phyloP scores from a whole-genome alignment of 2,113 vertebrate species.

The Poicephalus gulielmi region DNA sequence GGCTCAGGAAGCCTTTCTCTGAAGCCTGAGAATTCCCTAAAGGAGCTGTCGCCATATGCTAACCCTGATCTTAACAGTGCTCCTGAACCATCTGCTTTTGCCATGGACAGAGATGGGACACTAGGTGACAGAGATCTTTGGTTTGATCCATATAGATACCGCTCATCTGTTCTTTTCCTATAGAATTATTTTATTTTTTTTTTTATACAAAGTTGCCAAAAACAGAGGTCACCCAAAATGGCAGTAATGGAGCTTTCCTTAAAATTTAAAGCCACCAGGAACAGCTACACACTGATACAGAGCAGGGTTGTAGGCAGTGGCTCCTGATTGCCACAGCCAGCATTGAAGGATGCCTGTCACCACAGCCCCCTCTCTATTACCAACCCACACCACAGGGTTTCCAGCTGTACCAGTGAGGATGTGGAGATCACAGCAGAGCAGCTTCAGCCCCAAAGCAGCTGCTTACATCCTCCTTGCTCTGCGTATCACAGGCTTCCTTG shows the following conservation, averaged over 20 bases:
- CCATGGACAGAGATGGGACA: not conserved
- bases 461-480: rapidly evolving
- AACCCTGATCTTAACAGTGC: rapidly evolving
- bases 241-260: not conserved
- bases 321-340: not conserved
- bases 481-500: not conserved
- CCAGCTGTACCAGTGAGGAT: rapidly evolving
- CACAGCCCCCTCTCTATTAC: rapidly evolving
- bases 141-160: not conserved
- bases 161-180: not conserved
- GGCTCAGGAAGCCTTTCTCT: not conserved
- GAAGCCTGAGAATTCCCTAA: not conserved
- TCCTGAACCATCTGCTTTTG: not conserved
- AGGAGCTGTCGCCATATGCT: not conserved
- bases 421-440: rapidly evolving
- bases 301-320: rapidly evolving
- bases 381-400: rapidly evolving
- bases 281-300: not conserved
- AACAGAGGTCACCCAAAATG: not conserved
- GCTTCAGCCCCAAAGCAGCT: not conserved
- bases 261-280: not conserved
- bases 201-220: not conserved
- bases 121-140: not conserved
- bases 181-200: not conserved
- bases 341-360: rapidly evolving